Percentiles rank a stretch among this genome's conserved stretches.
Conservation (phyloP, 2,797 vertebrate species). For the Lepilemur ruficaudatus region DNA sequence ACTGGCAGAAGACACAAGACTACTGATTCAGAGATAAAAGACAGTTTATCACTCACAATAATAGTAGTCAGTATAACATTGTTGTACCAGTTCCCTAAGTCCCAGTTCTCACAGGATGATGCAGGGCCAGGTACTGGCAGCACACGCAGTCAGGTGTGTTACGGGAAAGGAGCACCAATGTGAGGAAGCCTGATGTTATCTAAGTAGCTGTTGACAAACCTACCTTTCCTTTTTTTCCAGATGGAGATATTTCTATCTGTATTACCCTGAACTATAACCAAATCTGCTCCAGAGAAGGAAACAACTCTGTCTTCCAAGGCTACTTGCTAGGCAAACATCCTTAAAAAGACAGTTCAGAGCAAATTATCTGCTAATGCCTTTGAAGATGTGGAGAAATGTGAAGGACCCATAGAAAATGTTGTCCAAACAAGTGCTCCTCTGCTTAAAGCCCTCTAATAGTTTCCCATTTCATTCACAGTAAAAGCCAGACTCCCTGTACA, state of each 20-base stretch:
- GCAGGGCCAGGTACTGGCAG: not conserved
- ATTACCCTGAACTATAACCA: not conserved
- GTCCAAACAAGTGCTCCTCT: not conserved
- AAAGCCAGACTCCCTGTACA: not conserved
- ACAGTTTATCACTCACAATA: not conserved
- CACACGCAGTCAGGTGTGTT: no score
- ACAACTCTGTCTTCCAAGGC: not conserved
- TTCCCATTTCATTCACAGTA: not conserved
- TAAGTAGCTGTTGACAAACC: not conserved
- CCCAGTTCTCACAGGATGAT: not conserved
- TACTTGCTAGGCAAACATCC: not conserved
- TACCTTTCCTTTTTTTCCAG: not conserved
- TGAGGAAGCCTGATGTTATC: not conserved
- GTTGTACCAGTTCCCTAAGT: not conserved
- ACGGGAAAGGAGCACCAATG: not conserved
- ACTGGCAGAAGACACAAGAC: not conserved
- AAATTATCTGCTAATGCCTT: not conserved
- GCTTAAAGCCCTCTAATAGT: not conserved
- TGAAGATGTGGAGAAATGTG: not conserved
- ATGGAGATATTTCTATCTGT: not conserved
- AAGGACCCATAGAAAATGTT: not conserved
- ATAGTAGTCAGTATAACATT: not conserved
- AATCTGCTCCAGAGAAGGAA: not conserved
- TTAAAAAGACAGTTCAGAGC: not conserved
- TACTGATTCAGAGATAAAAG: not conserved